phyloP scores from a whole-genome alignment of 2,797 vertebrate genomes.

The Carapus acus region DNA sequence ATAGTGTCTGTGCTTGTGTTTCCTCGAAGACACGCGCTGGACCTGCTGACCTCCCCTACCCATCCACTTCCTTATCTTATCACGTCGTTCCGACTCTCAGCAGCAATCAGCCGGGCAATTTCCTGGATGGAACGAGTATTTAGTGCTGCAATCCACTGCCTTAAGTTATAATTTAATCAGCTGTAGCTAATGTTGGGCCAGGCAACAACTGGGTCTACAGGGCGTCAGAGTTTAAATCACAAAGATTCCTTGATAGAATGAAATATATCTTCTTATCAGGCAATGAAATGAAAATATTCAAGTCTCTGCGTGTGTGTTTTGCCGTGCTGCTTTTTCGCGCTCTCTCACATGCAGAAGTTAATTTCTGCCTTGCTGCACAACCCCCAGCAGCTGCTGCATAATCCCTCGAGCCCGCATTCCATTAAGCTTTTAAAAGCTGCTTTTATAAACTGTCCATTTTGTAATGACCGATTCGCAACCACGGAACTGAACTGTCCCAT shows the following conservation, averaged over 20 bases:
- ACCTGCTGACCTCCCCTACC: background rate
- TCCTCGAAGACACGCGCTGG: constrained; percentile 13
- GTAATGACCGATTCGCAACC: constrained; percentile 69
- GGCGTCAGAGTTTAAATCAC: too few relatives aligned
- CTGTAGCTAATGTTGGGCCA: too few relatives aligned
- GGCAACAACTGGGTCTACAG: too few relatives aligned
- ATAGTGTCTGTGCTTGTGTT: too few relatives aligned
- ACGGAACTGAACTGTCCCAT: constrained; percentile 55
- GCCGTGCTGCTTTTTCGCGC: constrained; percentile 10
- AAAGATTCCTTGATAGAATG: too few relatives aligned
- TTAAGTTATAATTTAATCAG: too few relatives aligned
- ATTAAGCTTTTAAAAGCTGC: constrained; percentile 74
- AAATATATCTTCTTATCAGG: constrained; percentile 35
- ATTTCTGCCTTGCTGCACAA: constrained; percentile 53
- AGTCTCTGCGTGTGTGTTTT: constrained; percentile 22
- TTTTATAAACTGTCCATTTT: constrained; percentile 76
- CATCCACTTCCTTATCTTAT: constrained; percentile 17
- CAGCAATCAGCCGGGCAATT: too few relatives aligned
- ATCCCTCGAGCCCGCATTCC: constrained; percentile 64
- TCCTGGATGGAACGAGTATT: too few relatives aligned
- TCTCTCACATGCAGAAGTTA: constrained; percentile 56
- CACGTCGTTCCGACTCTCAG: background rate
- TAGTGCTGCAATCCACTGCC: too few relatives aligned
- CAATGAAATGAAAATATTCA: constrained; percentile 25
- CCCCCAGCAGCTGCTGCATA: constrained; percentile 68